These are phyloP conservation scores for Lepisosteus oculatus DNA, from an alignment of 2,113 vertebrate species.

Conservation along the genomic window DNA sequence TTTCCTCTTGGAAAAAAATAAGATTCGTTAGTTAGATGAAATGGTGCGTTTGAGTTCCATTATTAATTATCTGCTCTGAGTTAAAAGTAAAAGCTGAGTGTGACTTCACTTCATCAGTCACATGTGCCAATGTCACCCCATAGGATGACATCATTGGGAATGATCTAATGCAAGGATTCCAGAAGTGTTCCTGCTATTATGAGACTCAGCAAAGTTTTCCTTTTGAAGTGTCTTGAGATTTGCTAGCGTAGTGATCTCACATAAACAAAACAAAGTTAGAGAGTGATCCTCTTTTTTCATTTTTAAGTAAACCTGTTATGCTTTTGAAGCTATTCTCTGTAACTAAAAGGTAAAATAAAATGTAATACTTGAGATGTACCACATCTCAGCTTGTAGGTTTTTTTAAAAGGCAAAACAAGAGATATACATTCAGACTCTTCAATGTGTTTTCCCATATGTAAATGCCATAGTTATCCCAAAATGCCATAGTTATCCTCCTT, in stretches of 20 bases:
- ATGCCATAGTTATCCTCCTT: no score
- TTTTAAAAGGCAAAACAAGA: no score
- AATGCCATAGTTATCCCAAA: no score
- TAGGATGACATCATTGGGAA: conserved; percentile 68
- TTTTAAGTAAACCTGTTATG: no score
- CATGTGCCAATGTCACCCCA: conserved; percentile 68
- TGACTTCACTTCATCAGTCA: conserved; percentile 57
- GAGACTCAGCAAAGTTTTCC: conserved; percentile 34
- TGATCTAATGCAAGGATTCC: conserved; percentile 67
- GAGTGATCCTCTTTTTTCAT: no score
- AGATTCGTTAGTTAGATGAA: conserved; percentile 34
- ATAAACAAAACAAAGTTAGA: neutral
- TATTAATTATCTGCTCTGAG: conserved; percentile 49
- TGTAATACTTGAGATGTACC: no score
- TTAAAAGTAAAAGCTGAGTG: conserved; percentile 44
- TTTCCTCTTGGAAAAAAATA: conserved; percentile 19
- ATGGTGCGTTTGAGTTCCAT: conserved; percentile 34
- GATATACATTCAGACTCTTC: no score
- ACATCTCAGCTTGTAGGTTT: no score
- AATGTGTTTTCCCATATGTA: no score
- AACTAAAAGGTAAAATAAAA: no score
- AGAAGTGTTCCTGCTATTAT: conserved; percentile 51
- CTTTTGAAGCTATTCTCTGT: no score
- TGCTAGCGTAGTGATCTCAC: conserved; percentile 1
- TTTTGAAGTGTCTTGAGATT: conserved; percentile 29